A percentile compares a stretch with the other conserved stretches of the same genome.
Conservation (phyloP, 2,888 invertebrate species). For the Tupiocoris notatus region DNA sequence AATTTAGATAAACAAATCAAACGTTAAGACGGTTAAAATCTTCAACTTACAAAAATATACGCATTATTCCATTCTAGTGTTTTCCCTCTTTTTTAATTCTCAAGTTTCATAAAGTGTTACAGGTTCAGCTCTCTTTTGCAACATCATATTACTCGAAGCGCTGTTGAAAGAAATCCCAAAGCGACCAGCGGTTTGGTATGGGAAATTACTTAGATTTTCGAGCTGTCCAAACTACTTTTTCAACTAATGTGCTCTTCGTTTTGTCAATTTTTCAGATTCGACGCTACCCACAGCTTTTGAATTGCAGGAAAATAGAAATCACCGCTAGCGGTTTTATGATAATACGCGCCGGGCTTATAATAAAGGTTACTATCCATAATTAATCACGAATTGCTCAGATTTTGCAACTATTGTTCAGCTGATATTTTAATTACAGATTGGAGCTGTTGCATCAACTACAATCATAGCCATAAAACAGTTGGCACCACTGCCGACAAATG, state of each 20-base stretch:
- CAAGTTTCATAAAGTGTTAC: background rate
- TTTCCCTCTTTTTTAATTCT: too few relatives aligned
- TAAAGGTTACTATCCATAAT: constrained; percentile 3
- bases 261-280: constrained; percentile 11
- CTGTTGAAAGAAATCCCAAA: background rate
- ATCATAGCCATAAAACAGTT: constrained; percentile 12
- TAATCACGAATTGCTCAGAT: background rate
- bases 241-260: too few relatives aligned
- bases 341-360: constrained; percentile 9
- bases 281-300: background rate
- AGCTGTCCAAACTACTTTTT: too few relatives aligned
- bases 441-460: constrained; percentile 8
- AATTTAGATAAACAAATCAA: too few relatives aligned
- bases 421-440: constrained; percentile 9
- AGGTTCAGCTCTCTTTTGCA: background rate
- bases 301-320: background rate
- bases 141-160: background rate
- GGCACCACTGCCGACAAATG: constrained; percentile 2
- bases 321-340: constrained; percentile 9
- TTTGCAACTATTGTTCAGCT: background rate
- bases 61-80: too few relatives aligned
- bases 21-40: too few relatives aligned
- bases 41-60: too few relatives aligned
- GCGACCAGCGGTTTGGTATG: background rate
- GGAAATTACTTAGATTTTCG: too few relatives aligned